Evolutionary conservation across 2,113 vertebrate species (phyloP).

Genomic region (Paraplagusia blochii): DNA sequence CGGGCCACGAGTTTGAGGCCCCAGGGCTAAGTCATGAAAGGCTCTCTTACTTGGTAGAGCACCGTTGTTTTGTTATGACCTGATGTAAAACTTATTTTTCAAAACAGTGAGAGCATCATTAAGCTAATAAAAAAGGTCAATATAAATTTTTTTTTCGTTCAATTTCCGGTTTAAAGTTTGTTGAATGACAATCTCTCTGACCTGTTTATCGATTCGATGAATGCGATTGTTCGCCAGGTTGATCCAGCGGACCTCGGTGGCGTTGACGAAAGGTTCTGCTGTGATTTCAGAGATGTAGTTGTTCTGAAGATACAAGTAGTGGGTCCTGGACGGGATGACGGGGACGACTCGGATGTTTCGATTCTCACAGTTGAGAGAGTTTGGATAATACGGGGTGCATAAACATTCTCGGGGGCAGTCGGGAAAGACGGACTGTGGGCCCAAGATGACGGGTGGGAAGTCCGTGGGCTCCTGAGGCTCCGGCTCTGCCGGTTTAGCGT

Average conservation of each 20-base stretch:
- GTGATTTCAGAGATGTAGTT: conserved; percentile 92
- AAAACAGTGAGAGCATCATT: no score
- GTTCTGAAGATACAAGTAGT: conserved; percentile 95
- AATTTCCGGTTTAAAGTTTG: no score
- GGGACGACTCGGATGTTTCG: conserved; percentile 91
- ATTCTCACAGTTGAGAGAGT: conserved; percentile 93
- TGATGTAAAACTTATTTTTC: no score
- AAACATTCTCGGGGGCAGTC: conserved; percentile 92
- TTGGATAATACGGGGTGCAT: conserved; percentile 85
- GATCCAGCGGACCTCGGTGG: conserved; percentile 86
- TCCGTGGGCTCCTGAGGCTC: conserved; percentile 89
- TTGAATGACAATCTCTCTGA: no score
- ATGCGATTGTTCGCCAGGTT: conserved; percentile 96
- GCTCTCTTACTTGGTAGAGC: no score
- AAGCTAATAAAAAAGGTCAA: no score
- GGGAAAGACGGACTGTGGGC: conserved; percentile 80
- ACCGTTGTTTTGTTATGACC: no score
- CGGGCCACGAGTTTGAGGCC: no score
- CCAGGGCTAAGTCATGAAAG: no score
- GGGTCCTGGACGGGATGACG: conserved; percentile 82
- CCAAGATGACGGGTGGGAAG: conserved; percentile 86
- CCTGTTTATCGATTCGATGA: conserved; percentile 81
- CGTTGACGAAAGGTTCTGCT: conserved; percentile 86
- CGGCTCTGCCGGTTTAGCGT: conserved; percentile 44
- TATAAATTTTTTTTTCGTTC: no score